These are phyloP conservation scores for Ranitomeya imitator DNA, from an alignment of 2,113 vertebrate genomes.

Conservation along the genomic window DNA sequence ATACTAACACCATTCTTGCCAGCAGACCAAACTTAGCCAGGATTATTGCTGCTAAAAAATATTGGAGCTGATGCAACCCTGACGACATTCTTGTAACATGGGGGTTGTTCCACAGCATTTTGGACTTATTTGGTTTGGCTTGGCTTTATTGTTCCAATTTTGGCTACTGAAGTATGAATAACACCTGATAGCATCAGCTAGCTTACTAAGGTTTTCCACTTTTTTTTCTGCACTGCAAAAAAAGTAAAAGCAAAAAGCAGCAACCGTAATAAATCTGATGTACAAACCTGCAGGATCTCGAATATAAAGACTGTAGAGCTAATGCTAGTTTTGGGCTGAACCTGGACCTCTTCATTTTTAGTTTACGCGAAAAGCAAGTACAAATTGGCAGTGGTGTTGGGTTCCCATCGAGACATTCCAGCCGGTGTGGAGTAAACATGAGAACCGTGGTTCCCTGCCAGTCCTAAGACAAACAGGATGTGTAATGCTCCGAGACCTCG, in stretches of 20 bases:
- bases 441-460: slow-evolving; percentile 7
- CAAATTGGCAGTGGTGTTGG: background rate
- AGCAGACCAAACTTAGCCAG: no score
- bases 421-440: background rate
- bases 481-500: slow-evolving; percentile 3
- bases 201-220: background rate
- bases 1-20: no score
- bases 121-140: no score
- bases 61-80: no score
- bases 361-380: background rate
- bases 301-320: no score
- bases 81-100: no score
- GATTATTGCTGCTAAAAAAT: no score
- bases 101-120: no score
- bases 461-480: slow-evolving; percentile 45
- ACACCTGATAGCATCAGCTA: background rate
- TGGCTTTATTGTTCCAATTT: no score
- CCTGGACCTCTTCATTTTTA: background rate
- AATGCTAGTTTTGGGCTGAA: background rate
- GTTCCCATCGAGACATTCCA: slow-evolving; percentile 2
- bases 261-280: background rate
- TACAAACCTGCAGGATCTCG: background rate
- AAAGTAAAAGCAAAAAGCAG: background rate
- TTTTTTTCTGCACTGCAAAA: background rate
- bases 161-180: background rate